A percentile compares a stretch with the other conserved stretches of the same genome.
phyloP scores from a whole-genome alignment of 2,888 invertebrate species.

The Allolobophora icterica region DNA sequence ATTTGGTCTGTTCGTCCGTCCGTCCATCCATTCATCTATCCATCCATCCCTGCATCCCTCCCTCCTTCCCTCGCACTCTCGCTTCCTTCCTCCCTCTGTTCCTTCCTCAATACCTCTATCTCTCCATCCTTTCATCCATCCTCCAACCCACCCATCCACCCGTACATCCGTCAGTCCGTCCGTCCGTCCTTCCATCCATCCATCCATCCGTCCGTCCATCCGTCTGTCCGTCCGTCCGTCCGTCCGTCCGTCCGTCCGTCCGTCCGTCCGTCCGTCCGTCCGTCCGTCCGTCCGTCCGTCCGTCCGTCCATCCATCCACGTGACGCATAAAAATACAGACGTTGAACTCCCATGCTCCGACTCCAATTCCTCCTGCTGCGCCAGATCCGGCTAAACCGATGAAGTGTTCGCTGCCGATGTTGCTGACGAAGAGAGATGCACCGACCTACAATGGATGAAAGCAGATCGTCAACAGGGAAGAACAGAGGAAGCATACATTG shows the following conservation, averaged over 20 bases:
- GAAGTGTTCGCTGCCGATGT: conserved; percentile 69
- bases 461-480: too few species aligned
- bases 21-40: too few species aligned
- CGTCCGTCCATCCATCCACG: not conserved
- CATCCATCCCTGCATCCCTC: not conserved
- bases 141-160: too few species aligned
- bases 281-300: not conserved
- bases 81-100: too few species aligned
- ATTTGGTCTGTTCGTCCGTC: too few species aligned
- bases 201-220: too few species aligned
- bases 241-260: not conserved
- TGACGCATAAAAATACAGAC: conserved; percentile 53
- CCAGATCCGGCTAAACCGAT: conserved; percentile 68
- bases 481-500: not conserved
- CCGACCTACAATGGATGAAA: conserved; percentile 61
- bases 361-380: conserved; percentile 67
- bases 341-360: conserved; percentile 68
- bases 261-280: not conserved
- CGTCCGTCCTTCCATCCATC: too few species aligned
- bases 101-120: too few species aligned
- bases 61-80: too few species aligned
- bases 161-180: too few species aligned
- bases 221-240: not conserved
- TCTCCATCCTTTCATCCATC: too few species aligned
- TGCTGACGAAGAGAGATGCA: conserved; percentile 68